These are phyloP conservation scores for Dynastes maya DNA, from an alignment of 2,888 invertebrate genomes.

Conservation along the genomic window DNA sequence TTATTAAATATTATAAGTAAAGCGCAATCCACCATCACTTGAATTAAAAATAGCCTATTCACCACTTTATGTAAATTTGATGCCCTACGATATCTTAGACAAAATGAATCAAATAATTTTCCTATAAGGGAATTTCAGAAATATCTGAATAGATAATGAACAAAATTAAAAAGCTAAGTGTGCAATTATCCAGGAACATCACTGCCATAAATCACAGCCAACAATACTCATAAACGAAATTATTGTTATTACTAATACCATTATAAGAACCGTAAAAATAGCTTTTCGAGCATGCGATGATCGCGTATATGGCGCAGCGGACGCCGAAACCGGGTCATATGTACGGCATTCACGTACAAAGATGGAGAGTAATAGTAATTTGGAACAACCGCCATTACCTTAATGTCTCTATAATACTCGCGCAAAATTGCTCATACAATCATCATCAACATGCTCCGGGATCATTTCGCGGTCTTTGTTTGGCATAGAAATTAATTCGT, in stretches of 20 bases:
- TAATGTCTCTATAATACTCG: constrained; percentile 58
- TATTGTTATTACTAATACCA: constrained; percentile 26
- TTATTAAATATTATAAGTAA: too few species aligned
- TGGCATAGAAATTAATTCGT: constrained; percentile 42
- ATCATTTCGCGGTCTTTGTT: constrained; percentile 44
- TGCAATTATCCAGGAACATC: constrained; percentile 9
- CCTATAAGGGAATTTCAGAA: neutral
- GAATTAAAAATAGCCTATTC: too few species aligned
- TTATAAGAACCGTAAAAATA: constrained; percentile 35
- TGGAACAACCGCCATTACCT: constrained; percentile 56
- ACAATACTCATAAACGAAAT: constrained; percentile 28
- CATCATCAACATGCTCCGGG: constrained; percentile 46
- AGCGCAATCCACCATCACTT: too few species aligned
- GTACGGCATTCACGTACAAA: constrained; percentile 56
- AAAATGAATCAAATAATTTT: too few species aligned
- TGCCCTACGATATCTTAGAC: too few species aligned
- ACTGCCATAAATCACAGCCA: constrained; percentile 6
- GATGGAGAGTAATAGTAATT: constrained; percentile 56
- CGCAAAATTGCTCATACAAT: constrained; percentile 50
- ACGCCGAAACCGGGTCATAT: constrained; percentile 54
- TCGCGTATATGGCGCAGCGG: constrained; percentile 46
- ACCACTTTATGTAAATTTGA: too few species aligned
- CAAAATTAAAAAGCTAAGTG: neutral
- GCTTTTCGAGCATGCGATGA: constrained; percentile 22
- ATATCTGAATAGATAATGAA: neutral